phyloP scores from a whole-genome alignment of 2,888 invertebrate species.

The Sericinus montela region DNA sequence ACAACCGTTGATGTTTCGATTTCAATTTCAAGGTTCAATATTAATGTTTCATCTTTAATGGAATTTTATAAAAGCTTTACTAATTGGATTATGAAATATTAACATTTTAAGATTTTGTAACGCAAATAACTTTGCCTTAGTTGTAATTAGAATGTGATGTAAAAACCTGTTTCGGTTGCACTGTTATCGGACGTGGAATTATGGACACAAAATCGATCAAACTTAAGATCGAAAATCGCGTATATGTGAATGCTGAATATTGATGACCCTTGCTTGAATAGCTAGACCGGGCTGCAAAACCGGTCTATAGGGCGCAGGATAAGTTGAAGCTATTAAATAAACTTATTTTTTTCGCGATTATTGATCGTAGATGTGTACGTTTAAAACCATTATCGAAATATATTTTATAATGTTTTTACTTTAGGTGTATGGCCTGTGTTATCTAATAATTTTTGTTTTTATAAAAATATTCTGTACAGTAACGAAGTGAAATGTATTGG shows the following conservation, averaged over 20 bases:
- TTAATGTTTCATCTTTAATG: too few relatives aligned
- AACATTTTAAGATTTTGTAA: constrained; percentile 9
- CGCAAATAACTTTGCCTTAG: constrained; percentile 13
- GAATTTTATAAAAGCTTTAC: too few relatives aligned
- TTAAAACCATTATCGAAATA: too few relatives aligned
- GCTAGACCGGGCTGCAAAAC: constrained; percentile 32
- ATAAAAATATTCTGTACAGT: constrained; percentile 11
- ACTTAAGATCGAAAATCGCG: constrained; percentile 19
- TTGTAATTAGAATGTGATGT: constrained; percentile 19
- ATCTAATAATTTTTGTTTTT: too few relatives aligned
- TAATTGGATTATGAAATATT: too few relatives aligned
- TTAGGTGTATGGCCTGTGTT: too few relatives aligned
- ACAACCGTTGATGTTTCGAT: too few relatives aligned
- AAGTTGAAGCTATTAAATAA: constrained; percentile 23
- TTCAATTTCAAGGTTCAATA: too few relatives aligned
- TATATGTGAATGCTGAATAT: constrained; percentile 12
- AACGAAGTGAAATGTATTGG: constrained; percentile 52
- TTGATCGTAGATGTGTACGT: constrained; percentile 5
- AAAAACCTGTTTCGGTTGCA: constrained; percentile 19
- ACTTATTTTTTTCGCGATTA: constrained; percentile 20
- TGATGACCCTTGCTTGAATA: constrained; percentile 27
- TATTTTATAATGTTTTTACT: too few relatives aligned
- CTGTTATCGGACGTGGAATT: constrained; percentile 1
- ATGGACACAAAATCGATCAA: constrained; percentile 7
- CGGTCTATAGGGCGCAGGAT: constrained; percentile 29